A percentile compares a stretch with the other conserved stretches of the same genome.
These are phyloP conservation scores for Ctenochaetus hawaiiensis DNA, from an alignment of 2,797 vertebrate genomes.

Conservation along the genomic window DNA sequence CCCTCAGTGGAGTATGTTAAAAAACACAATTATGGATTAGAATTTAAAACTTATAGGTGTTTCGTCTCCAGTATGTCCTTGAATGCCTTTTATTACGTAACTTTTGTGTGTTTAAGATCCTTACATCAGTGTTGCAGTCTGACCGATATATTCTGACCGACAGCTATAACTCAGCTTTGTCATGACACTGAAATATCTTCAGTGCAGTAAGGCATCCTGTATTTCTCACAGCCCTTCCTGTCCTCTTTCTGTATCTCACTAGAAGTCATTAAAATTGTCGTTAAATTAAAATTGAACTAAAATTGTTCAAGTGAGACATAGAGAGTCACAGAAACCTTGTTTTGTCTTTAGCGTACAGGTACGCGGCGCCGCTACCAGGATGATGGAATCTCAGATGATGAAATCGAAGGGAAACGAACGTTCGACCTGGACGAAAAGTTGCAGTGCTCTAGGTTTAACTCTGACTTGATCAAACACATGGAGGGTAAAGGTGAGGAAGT, in stretches of 20 bases:
- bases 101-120: neutral
- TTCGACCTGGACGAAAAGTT: conserved; percentile 98
- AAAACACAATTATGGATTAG: neutral
- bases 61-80: neutral
- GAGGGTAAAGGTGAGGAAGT: conserved; percentile 92
- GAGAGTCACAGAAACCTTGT: conserved; percentile 9
- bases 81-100: neutral
- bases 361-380: conserved; percentile 96
- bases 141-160: neutral
- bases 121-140: neutral
- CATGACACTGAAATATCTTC: conserved; percentile 10
- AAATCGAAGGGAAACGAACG: conserved; percentile 96
- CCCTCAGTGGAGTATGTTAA: neutral
- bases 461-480: conserved; percentile 94
- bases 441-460: conserved; percentile 88
- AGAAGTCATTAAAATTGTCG: neutral
- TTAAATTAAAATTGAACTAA: too few species aligned
- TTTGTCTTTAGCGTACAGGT: conserved; percentile 88
- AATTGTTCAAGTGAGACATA: neutral
- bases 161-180: neutral
- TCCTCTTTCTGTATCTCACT: conserved; percentile 5
- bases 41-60: neutral
- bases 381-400: conserved; percentile 97
- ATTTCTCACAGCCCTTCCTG: neutral
- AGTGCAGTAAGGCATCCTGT: neutral